These are phyloP conservation scores for Ariopsis seemanni DNA, from an alignment of 2,113 vertebrate species.

Conservation along the genomic window DNA sequence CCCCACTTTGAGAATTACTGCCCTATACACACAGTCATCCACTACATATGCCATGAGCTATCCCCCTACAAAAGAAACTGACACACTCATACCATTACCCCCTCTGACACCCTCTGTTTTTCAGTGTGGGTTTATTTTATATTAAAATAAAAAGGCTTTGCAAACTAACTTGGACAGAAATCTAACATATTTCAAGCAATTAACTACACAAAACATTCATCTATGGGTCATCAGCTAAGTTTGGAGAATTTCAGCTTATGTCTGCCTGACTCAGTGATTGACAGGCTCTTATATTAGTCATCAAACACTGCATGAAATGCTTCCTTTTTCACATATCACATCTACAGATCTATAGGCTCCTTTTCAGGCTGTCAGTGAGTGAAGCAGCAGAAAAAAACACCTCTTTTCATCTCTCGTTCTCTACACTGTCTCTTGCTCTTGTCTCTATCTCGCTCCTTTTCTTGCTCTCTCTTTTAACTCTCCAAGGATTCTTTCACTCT, in stretches of 20 bases:
- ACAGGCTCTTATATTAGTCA: conserved; percentile 70
- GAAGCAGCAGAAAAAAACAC: conserved; percentile 56
- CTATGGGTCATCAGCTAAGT: not conserved
- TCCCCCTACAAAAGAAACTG: not conserved
- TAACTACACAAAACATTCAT: not conserved
- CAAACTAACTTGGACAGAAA: not conserved
- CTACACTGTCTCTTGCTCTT: conserved; percentile 69
- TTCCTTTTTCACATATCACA: conserved; percentile 71
- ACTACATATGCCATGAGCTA: not conserved
- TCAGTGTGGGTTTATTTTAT: not conserved
- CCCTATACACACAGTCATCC: not conserved
- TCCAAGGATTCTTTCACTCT: conserved; percentile 87
- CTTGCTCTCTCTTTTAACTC: conserved; percentile 80
- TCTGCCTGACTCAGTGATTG: conserved; percentile 57
- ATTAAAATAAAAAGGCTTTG: not conserved
- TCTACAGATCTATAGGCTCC: conserved; percentile 66
- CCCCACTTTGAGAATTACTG: not conserved
- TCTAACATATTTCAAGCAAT: not conserved
- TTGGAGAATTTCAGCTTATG: not conserved
- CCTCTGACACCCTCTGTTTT: not conserved
- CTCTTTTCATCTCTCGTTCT: conserved; percentile 70
- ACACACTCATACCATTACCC: not conserved
- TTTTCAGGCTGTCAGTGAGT: conserved; percentile 54
- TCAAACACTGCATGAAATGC: conserved; percentile 65
- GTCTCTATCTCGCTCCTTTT: conserved; percentile 53